phyloP scores from a whole-genome alignment of 37 sponge, comb jelly and placozoan species.

The Agelas oroides region DNA sequence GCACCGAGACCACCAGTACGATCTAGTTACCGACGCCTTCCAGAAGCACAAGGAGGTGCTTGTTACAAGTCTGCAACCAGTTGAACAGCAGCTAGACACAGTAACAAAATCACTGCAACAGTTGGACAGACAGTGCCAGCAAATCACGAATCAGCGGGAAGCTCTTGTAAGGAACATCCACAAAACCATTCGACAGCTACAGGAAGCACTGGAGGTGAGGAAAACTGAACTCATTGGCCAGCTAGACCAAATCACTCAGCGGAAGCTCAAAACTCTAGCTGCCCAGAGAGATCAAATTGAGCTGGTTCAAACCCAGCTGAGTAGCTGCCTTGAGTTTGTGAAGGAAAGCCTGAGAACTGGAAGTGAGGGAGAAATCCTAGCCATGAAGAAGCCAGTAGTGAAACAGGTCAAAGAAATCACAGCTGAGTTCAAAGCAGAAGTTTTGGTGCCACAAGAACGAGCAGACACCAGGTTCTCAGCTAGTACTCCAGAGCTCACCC shows the following conservation, averaged over 20 bases:
- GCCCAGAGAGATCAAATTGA: conserved; percentile 35
- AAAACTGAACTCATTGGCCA: conserved; percentile 3
- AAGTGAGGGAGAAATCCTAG: conserved; percentile 44
- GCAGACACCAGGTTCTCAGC: conserved; percentile 14
- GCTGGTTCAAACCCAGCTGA: conserved; percentile 21
- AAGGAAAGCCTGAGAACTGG: conserved; percentile 27
- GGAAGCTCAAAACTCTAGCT: conserved; percentile 32
- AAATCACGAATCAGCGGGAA: conserved; percentile 26
- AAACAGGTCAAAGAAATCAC: conserved; percentile 24
- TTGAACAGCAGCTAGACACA: conserved; percentile 9
- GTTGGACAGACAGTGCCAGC: not conserved
- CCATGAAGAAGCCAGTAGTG: conserved; percentile 14
- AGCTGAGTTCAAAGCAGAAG: conserved; percentile 1
- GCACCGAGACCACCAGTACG: conserved; percentile 41
- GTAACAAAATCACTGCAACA: conserved; percentile 29
- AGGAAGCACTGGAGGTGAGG: conserved; percentile 32
- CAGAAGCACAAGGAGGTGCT: conserved; percentile 30
- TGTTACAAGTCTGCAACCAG: not conserved
- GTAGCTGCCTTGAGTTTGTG: conserved; percentile 21
- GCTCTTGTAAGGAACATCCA: conserved; percentile 5
- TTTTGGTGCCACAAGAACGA: not conserved
- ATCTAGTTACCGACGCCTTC: conserved; percentile 22
- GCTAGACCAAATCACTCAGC: conserved; percentile 13
- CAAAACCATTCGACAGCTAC: not conserved
- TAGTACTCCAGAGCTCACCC: not conserved